Evolutionary conservation across 2,888 invertebrate species (phyloP), one percentile per base, ranked within the genome.

Genomic region (Gasteruption jaculator): DNA sequence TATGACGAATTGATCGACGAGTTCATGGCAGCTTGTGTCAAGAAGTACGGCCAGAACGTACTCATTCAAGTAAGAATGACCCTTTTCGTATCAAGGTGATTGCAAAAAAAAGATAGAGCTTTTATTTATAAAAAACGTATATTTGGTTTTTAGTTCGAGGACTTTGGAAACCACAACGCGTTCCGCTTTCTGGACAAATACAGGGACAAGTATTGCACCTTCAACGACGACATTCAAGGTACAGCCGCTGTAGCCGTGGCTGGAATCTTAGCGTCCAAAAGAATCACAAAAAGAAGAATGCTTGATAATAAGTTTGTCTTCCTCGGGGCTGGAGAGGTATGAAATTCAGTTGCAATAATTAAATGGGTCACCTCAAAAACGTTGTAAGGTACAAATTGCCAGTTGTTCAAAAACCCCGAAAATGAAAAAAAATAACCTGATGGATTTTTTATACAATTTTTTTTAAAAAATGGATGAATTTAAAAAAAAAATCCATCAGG

Each of bases 151-250:
- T 81, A 94, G 81, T 95, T 94, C 71, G 97, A 99, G 76, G 99
- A 99, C 73, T 99, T 99, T 72, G 97, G 91, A 26, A 91, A 96
- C 61, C 82, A 85, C 59, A 97, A 99, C 75, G 99, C 99, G n/a
- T 95, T 94, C 73, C 81, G 90, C 31, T 82, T 96, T 50, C 75
- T 99, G 43, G 87, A 88, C 61, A 92, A 89, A 72, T 99, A 95
- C 74, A 80, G 92, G 45, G 75, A 86, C 61, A 80, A 81, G 52
- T 97, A 93, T 71, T 97, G 97, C 72, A 95, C 95, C 15, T 99
- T 99, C 73, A 99, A 99, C 72, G 99, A 99, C 64, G 99, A 99
- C 65, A 99, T 99, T 63, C 96, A 97, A 73, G 94, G 96, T 53
- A 94, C 96, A 0, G 97, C 97, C 2, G 83, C 91, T 19, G 97